Evolutionary conservation across 2,888 invertebrate genomes (phyloP).

Genomic region (Sinelater perroti): DNA sequence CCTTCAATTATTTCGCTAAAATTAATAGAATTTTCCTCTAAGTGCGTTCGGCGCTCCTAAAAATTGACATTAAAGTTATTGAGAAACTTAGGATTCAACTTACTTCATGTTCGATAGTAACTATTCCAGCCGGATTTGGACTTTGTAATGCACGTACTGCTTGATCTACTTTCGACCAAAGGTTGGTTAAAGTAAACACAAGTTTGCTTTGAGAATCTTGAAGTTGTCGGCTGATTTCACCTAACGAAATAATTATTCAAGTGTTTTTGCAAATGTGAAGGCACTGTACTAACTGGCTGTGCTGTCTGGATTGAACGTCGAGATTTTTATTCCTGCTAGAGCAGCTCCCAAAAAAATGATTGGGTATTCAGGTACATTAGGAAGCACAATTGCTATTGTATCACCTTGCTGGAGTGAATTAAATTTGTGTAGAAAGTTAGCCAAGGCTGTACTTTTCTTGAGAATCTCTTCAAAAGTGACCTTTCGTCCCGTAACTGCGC

Average conservation of each 20-base stretch:
- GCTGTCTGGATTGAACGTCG: slow-evolving; percentile 78
- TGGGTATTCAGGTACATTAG: slow-evolving; percentile 80
- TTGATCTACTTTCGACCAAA: slow-evolving; percentile 61
- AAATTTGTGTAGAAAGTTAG: slow-evolving; percentile 63
- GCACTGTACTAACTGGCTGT: slow-evolving; percentile 41
- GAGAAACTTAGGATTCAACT: background rate
- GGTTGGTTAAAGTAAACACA: slow-evolving; percentile 67
- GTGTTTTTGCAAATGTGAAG: background rate
- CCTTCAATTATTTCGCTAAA: slow-evolving; percentile 67
- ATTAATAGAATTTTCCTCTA: too few species aligned
- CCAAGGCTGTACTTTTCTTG: slow-evolving; percentile 67
- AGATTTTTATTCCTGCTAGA: slow-evolving; percentile 74
- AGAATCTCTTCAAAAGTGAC: slow-evolving; percentile 74
- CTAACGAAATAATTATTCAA: slow-evolving; percentile 56
- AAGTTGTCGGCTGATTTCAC: slow-evolving; percentile 73
- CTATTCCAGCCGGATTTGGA: slow-evolving; percentile 68
- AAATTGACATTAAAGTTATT: background rate
- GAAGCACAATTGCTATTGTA: slow-evolving; percentile 74
- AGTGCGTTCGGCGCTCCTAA: slow-evolving; percentile 2
- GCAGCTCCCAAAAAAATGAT: slow-evolving; percentile 72
- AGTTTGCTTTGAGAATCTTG: slow-evolving; percentile 67
- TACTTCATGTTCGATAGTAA: background rate
- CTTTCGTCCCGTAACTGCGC: slow-evolving; percentile 72
- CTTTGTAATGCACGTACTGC: background rate
- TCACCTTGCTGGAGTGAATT: slow-evolving; percentile 72